Evolutionary conservation across 2,797 vertebrate genomes (phyloP), one percentile per base, ranked within the genome.

Genomic region (Philypnodon macrostomus): DNA sequence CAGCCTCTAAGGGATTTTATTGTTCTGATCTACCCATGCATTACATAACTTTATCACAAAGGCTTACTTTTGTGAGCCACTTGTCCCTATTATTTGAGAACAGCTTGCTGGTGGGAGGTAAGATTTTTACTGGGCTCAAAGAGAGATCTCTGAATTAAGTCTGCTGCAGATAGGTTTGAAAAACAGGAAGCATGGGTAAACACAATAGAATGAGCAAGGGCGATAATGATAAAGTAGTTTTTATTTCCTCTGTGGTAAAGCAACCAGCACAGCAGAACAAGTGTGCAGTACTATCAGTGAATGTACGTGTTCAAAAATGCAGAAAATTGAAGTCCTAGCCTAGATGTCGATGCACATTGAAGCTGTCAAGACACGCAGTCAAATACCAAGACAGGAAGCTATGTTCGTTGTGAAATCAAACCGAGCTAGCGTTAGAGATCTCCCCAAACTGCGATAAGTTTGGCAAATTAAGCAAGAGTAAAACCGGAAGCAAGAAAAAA

Each of bases 61-160:
- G 46, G 53, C 34, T 56, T 36, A 37, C 70, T 57, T 32, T 53
- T 53, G 24, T 54, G 58, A 70, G 39, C 30, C 34, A 52, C 47
- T 53, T 31, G 49, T 37, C 53, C 71, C 70, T 77, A 66, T 72
- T 63, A 80, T 68, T 70, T 36, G 34, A 82, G 81, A 70, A 48
- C 83, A 85, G 84, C 85, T 84, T 81, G 77, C 56, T 50, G 68
- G 62, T 73, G 76, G 80, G 75, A 77, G 82, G 62, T 42, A 1
- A 65, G 78, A 75, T 81, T 81, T 77, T 33, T 33, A 63, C 59
- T 67, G 61, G 69, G 75, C 75, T 58, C 61, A 49, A 14, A 27
- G 40, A 60, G 36, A 73, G 24, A 80, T 78, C 64, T 71, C 37
- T 48, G 72, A 79, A 81, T 85, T 83, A 83, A 51, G 27, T 37